Evolutionary conservation across 2,888 invertebrate genomes (phyloP), one percentile per base, ranked within the genome.

Genomic region (Drosophila mulleri): DNA sequence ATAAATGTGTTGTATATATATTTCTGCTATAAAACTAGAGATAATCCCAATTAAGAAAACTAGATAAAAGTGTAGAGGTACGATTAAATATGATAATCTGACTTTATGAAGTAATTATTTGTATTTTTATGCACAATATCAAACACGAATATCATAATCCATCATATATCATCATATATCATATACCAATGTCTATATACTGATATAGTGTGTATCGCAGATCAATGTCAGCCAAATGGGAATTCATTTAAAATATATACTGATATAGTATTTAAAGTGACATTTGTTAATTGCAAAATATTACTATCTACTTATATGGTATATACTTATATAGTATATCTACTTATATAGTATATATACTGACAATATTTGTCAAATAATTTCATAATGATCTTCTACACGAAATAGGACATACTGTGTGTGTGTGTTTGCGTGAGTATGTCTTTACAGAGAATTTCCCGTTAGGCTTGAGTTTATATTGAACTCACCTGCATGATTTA

Each of bases 401-500:
- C 16, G 16, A 16, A 39, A n/a, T 8, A 41, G 41, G 7, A n/a
- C 9, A 8, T 18, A 11, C 39, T 5, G n/a, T 16, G 16, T 47
- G 16, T 47, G 16, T 32, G 29, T 29, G 29, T 29, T 7, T 29
- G 29, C 7, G 29, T 29, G 29, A 3, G 29, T 29, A 7, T 26
- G 18, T 16, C 1, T 26, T 47, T 16, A 26, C 11, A 8, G 16
- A 23, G 14, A 8, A 23, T 3, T 45, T 16, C 2, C 26, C 6
- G 16, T 8, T 23, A 16, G 20, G 14, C 6, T 6, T 14, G 23
- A 14, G n/a, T 11, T 11, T 11, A 58, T 0, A 6, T 3, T 14
- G 14, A 7, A 53, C 72, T 78, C 64, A 93, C 93, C 93, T 92
- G 93, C 93, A 93, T 50, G 93, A 92, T 83, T 93, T 93, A 75